These are phyloP conservation scores for Apamea anceps DNA, from an alignment of 2,888 invertebrate genomes.

Conservation along the genomic window DNA sequence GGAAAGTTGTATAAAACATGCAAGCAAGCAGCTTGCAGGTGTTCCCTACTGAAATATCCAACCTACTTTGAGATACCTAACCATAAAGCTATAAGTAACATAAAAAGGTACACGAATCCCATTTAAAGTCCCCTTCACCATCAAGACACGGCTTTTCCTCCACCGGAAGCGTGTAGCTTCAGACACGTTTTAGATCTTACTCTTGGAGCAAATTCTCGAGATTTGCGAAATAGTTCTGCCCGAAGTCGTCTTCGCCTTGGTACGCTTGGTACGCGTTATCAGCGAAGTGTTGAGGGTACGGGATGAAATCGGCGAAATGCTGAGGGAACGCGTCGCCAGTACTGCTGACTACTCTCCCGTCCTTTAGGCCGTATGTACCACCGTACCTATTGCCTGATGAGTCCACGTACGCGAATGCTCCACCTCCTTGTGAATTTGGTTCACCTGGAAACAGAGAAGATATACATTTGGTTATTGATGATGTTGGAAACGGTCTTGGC, in stretches of 20 bases:
- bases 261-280: constrained; percentile 60
- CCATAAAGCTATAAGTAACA: constrained; percentile 9
- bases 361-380: constrained; percentile 81
- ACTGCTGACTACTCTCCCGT: constrained; percentile 72
- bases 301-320: constrained; percentile 66
- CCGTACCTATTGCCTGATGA: constrained; percentile 85
- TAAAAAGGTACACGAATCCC: background rate
- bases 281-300: constrained; percentile 63
- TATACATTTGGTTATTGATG: background rate
- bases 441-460: constrained; percentile 55
- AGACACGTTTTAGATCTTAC: constrained; percentile 77
- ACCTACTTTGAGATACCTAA: background rate
- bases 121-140: constrained; percentile 54
- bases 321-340: constrained; percentile 59
- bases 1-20: background rate
- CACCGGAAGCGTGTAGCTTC: constrained; percentile 79
- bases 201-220: constrained; percentile 81
- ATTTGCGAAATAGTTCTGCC: constrained; percentile 83
- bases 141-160: constrained; percentile 65
- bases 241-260: constrained; percentile 73
- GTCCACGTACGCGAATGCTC: constrained; percentile 82
- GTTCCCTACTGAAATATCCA: background rate
- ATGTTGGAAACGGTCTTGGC: background rate
- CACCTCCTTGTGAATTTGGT: constrained; percentile 72
- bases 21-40: background rate